Evolutionary conservation across 1,140 invertebrate genomes (phyloP), one percentile per base, ranked within the genome.

Genomic region (Chionoecetes opilio): DNA sequence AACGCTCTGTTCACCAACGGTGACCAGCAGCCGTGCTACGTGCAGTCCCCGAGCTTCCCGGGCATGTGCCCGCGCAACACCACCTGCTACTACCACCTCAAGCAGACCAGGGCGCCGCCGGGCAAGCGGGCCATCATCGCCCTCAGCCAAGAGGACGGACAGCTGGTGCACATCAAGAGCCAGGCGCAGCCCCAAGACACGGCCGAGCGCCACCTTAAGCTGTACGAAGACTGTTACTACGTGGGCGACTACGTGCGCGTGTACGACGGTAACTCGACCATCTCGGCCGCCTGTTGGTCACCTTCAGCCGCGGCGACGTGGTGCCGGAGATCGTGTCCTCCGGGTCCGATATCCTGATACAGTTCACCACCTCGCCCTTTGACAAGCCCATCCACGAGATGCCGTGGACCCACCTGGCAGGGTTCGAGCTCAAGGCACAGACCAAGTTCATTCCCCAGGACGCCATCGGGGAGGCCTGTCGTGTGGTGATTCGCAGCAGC

Each of bases 201-300:
- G 3, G 46, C 95, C n/a, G 93, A 95, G 82, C 89, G 96, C 31
- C 93, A 95, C 63, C 96, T 97, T 96, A 98, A 98, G 94, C 99
- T 98, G 98, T 98, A 98, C 96, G 96, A 89, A 29, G 98, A 98
- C 95, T 99, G 98, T 97, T 98, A 99, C 96, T 98, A 98, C 97
- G 98, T 99, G 96, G 97, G 98, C 97, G 98, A 99, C 97, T 99
- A 98, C 97, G 98, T 99, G 94, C 99, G 98, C 9, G 98, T 99
- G 38, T 99, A 99, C 97, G 99, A 99, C 96, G 98, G 99, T 82
- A 98, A 99, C 96, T 99, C 98, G 93, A 99, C 98, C 11, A 97
- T 98, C 96, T 98, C 99, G 97, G 98, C 98, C 11, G 98, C 99
- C 93, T 99, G 93, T 98, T 99, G 95, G 97, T 99, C 96, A 98